phyloP scores from a whole-genome alignment of 1,140 invertebrate genomes.

The Drosophila subobscura region DNA sequence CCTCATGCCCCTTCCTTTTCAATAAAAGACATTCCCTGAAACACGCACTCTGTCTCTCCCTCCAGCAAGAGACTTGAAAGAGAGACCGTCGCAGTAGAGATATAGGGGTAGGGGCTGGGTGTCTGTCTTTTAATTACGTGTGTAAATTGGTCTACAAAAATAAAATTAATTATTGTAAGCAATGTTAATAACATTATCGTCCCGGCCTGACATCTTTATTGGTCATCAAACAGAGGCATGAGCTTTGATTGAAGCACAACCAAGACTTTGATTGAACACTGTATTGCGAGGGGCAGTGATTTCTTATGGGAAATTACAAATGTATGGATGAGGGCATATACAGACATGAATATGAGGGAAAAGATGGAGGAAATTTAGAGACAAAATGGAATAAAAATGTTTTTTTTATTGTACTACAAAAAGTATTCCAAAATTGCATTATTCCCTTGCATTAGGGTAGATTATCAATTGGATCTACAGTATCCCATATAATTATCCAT shows the following conservation, averaged over 20 bases:
- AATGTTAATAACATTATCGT: constrained; percentile 69
- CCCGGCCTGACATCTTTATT: constrained; percentile 58
- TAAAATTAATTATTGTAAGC: constrained; percentile 62
- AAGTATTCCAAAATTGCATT: too few species aligned
- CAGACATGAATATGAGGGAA: too few species aligned
- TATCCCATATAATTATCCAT: too few species aligned
- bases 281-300: constrained; percentile 15
- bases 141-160: constrained; percentile 58
- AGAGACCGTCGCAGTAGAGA: constrained; percentile 26
- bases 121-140: constrained; percentile 47
- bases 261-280: constrained; percentile 11
- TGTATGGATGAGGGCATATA: neutral
- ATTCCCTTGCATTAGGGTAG: too few species aligned
- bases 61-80: constrained; percentile 31
- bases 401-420: too few species aligned
- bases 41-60: constrained; percentile 37
- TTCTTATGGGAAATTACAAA: neutral
- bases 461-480: too few species aligned
- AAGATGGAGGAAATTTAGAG: too few species aligned
- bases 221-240: constrained; percentile 14
- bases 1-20: constrained; percentile 2
- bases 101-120: neutral
- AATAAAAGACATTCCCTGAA: constrained; percentile 48
- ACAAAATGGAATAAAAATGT: too few species aligned
- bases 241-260: constrained; percentile 34